Base-by-base conservation (phyloP, 2,113 vertebrate genomes). In the Alethe diademata region DNA sequence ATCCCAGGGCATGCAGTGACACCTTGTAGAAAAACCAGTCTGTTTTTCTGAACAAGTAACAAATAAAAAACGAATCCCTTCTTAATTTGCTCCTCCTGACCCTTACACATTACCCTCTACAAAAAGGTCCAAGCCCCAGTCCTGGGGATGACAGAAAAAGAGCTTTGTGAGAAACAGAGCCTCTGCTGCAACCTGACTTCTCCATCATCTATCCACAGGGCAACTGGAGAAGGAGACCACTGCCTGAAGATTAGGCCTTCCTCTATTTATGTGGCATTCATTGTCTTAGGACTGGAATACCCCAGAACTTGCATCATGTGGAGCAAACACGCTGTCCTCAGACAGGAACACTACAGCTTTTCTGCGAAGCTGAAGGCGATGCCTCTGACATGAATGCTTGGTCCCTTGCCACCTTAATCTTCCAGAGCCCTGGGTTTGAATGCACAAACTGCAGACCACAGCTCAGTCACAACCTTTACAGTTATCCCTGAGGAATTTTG, bases 401-500 rank as follows among this genome's bases (percentile, higher is more conserved):
- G 72, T 86, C 43, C 93, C 36, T 56, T 91, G 92, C 88, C 88
- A 96, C 82, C 71, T 53, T 66, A n/a, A 86, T 95, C 86, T 88
- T 93, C 57, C 93, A 95, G 75, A 94, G 40, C 31, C 35, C 40
- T 47, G 60, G 40, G 90, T 95, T 2, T 96, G 56, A 94, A 88
- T 40, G 82, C 4, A 5, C 0, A 1, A 78, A 78, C 82, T 86
- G 64, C 64, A 93, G 28, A 71, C 29, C 24, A 22, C 54, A 76
- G 85, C 81, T 43, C 35, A 87, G 90, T 94, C 92, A 94, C 75
- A 94, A 90, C 82, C 92, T 70, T 66, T 93, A 42, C 0, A 2
- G 88, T 88, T 94, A 86, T 89, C 91, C 92, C 76, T 38, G 76
- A 91, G 80, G 94, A 96, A 91, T 95, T 95, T 92, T 92, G 92